Conservation (phyloP, 2,113 vertebrate species). For the Epinephelus moara region DNA sequence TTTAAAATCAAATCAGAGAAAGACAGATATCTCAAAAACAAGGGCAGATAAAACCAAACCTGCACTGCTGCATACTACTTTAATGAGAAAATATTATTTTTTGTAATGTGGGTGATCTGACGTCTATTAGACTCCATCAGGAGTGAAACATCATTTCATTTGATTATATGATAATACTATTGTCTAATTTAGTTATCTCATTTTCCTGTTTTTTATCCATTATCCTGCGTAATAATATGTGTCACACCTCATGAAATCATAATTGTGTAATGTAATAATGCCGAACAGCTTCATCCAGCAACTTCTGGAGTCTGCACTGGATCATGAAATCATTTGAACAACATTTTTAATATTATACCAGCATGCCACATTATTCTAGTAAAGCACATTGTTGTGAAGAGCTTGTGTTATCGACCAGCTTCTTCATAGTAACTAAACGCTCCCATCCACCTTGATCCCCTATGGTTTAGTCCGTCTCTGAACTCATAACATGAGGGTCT, state of each 20-base stretch:
- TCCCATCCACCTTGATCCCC: neutral
- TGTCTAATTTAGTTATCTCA: neutral
- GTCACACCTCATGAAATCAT: neutral
- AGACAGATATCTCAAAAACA: neutral
- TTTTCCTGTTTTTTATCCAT: neutral
- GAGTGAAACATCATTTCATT: neutral
- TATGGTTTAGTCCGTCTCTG: slow-evolving; percentile 21
- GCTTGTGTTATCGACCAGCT: neutral
- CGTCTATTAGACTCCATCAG: neutral
- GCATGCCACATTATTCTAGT: neutral
- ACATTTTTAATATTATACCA: neutral
- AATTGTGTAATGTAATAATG: slow-evolving; percentile 8
- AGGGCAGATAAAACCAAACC: neutral
- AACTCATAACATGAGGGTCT: slow-evolving; percentile 9
- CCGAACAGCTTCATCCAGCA: neutral
- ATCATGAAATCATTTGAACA: neutral
- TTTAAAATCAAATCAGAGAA: neutral
- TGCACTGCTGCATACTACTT: neutral
- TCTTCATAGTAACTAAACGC: neutral
- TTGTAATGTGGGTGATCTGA: neutral
- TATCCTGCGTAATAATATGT: neutral
- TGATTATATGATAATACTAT: neutral
- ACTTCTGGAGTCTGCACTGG: neutral
- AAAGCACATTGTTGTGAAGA: neutral
- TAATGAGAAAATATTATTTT: neutral